Conservation (phyloP, 2,888 invertebrate genomes). For the Pollenia angustigena region DNA sequence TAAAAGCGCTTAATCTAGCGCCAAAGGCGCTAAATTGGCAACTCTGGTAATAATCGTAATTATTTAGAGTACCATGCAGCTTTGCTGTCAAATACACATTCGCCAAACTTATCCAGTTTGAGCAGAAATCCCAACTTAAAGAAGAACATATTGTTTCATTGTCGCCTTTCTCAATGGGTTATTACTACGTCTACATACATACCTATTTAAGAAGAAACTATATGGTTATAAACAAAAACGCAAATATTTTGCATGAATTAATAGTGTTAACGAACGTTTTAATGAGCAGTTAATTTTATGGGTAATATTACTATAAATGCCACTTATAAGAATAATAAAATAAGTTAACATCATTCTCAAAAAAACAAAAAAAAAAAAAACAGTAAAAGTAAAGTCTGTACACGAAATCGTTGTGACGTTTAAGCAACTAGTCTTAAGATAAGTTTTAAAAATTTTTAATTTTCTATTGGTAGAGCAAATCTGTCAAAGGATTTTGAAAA, state of each 20-base stretch:
- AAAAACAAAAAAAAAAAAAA: slow-evolving; percentile 25
- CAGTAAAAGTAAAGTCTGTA: slow-evolving; percentile 43
- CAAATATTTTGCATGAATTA: slow-evolving; percentile 54
- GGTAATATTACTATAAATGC: background rate
- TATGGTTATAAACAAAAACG: slow-evolving; percentile 19
- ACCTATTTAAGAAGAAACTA: background rate
- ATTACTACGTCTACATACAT: background rate
- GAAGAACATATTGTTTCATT: no score
- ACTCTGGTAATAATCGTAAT: no score
- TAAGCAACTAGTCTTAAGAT: background rate
- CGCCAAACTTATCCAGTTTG: no score
- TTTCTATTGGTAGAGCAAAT: background rate
- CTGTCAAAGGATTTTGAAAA: no score
- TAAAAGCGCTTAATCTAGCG: no score
- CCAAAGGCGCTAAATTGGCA: no score
- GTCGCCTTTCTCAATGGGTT: slow-evolving; percentile 19
- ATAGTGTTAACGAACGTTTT: slow-evolving; percentile 61
- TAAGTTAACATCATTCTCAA: slow-evolving; percentile 17
- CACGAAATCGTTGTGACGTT: background rate
- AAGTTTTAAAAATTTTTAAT: background rate
- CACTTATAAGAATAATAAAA: slow-evolving; percentile 23
- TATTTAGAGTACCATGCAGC: no score
- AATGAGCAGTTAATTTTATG: slow-evolving; percentile 44
- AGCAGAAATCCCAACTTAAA: no score
- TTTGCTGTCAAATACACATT: no score